Evolutionary conservation across 2,797 vertebrate species (phyloP), one percentile per base, ranked within the genome.

Genomic region (Phalloptychus januarius): DNA sequence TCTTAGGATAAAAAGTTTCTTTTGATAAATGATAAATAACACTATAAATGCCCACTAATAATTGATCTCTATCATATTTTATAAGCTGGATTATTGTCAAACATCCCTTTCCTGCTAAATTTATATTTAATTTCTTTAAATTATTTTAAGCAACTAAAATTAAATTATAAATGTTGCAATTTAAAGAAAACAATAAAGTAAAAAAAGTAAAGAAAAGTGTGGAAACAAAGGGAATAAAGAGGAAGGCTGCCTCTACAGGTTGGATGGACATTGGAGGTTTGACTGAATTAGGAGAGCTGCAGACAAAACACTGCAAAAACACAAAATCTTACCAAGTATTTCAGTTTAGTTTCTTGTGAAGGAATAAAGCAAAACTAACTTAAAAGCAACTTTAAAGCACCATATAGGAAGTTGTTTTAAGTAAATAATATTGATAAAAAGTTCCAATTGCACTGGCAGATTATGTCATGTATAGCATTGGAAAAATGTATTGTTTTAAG

Each of bases 151-250:
- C 2, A 75, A 75, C 15, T 23, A 6, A 33, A 48, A 10, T 42
- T 1, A 42, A 28, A 20, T 28, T 6, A 15, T 1, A 74, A 71
- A 77, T 44, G 2, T 72, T 18, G 0, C 50, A 11, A 15, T 38
- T 25, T 42, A 45, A 67, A 67, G n/a, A 70, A 77, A 42, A 58
- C 18, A 16, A 25, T 6, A 56, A 56, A 58, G 3, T 40, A 1
- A 71, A 2, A 77, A 20, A 76, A 82, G 1, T 72, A 38, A 76
- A 75, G 2, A 77, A 48, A 72, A 52, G 5, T 42, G 70, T 31
- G 54, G 33, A 77, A 52, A 79, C 15, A 75, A 33, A 63, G 72
- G 72, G 75, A 80, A 77, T 44, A 1, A 73, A 80, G 18, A 73
- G 65, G 71, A 61, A 54, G 28, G 1, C 42, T 3, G 42, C 25